Percentiles rank a stretch among this genome's conserved stretches.
Evolutionary conservation across 2,113 vertebrate genomes (phyloP).

Genomic region (Limanda limanda): DNA sequence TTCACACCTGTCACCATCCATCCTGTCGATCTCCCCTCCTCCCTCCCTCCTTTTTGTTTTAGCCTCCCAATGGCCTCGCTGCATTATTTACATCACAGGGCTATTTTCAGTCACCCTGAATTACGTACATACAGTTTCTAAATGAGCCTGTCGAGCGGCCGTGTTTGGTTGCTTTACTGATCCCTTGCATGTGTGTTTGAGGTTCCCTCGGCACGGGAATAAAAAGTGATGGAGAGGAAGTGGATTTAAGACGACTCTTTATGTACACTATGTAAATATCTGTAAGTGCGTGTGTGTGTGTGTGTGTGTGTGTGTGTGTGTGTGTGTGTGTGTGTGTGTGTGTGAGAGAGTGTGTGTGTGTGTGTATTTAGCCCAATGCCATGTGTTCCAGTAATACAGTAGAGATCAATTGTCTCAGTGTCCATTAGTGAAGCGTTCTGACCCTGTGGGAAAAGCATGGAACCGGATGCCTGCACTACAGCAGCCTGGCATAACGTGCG

Average conservation of each 20-base stretch:
- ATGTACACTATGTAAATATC: constrained; percentile 21
- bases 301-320: background rate
- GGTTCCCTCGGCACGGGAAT: background rate
- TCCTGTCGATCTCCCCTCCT: constrained; percentile 8
- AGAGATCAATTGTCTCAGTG: constrained; percentile 60
- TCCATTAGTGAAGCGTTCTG: constrained; percentile 62
- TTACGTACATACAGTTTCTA: constrained; percentile 61
- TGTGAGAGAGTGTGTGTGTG: constrained; percentile 19
- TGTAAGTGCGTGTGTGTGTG: constrained; percentile 19
- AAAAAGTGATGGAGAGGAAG: constrained; percentile 1
- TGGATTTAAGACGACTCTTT: constrained; percentile 8
- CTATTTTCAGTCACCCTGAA: constrained; percentile 70
- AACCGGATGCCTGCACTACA: constrained; percentile 50
- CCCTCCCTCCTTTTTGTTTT: constrained; percentile 35
- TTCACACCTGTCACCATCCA: constrained; percentile 20
- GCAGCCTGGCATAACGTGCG: constrained; percentile 8
- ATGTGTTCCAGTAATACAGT: constrained; percentile 60
- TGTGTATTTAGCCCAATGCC: constrained; percentile 43
- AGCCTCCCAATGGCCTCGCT: constrained; percentile 51
- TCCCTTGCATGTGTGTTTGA: constrained; percentile 10
- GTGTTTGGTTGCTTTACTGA: constrained; percentile 53
- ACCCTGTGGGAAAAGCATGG: constrained; percentile 62
- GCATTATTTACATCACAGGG: constrained; percentile 68
- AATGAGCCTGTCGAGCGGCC: constrained; percentile 49
- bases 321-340: background rate